Base-by-base conservation (phyloP, 2,797 vertebrate genomes). In the Sebastes variabilis region DNA sequence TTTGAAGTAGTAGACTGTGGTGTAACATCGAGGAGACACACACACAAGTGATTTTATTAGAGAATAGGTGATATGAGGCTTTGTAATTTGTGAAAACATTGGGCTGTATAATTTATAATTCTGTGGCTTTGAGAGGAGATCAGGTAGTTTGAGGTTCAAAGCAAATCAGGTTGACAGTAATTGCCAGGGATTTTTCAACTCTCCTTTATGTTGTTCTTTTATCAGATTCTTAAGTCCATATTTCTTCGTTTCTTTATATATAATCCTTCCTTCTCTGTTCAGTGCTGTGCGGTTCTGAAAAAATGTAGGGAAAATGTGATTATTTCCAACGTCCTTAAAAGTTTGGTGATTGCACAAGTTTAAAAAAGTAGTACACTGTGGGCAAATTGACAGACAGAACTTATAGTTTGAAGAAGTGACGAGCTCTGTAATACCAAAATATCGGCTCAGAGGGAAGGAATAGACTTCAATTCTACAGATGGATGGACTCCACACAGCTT, bases 181-280 rank as follows among this genome's bases (percentile, higher is more conserved):
- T 87, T 88, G 74, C 58, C 96, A 95, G 96, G 93, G 94, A 96
- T 96, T 96, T 97, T 96, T 96, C n/a, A 94, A 96, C 95, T 96
- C 95, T 95, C 95, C 93, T 93, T 91, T 84, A 74, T 79, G 77
- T 86, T 82, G 38, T 83, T 84, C 69, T 88, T 86, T 86, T 83
- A 87, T 85, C 83, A 83, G 61, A 84, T 80, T 81, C 67, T 62
- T 66, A 69, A 72, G 55, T 82, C 55, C 24, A 67, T 85, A 77
- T 72, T 87, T 66, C 80, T 84, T 75, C 9, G 32, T 67, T 82
- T 64, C 55, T 80, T 84, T 77, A 65, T 65, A 16, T 81, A 77
- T 0, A 52, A n/a, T 18, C 27, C 49, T 73, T 81, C 55, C 58
- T 16, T 70, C 59, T 79, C 38, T 66, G 59, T 79, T 82, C 62